phyloP scores from a whole-genome alignment of 2,888 invertebrate species.

The Elmis aenea region DNA sequence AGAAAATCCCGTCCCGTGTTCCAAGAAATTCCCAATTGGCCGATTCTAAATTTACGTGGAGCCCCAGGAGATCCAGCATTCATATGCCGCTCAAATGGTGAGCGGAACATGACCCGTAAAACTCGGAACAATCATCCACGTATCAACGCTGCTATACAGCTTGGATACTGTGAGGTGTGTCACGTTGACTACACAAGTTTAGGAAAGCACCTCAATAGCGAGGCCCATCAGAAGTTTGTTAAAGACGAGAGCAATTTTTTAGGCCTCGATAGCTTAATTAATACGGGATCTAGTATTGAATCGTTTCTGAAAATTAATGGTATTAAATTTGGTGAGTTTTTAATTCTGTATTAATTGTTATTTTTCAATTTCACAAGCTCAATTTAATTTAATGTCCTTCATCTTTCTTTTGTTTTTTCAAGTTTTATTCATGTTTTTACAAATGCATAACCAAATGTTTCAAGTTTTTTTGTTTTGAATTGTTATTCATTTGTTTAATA shows the following conservation, averaged over 20 bases:
- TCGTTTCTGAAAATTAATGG: constrained; percentile 61
- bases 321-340: constrained; percentile 35
- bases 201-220: constrained; percentile 66
- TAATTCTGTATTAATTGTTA: not conserved
- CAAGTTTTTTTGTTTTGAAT: too few relatives aligned
- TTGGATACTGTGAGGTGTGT: constrained; percentile 78
- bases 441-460: too few relatives aligned
- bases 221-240: constrained; percentile 68
- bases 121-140: constrained; percentile 36
- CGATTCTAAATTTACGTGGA: constrained; percentile 50
- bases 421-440: too few relatives aligned
- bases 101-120: constrained; percentile 53
- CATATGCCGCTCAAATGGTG: constrained; percentile 25
- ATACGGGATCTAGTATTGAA: constrained; percentile 59
- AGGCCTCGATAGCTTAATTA: constrained; percentile 66
- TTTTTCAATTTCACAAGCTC: too few relatives aligned
- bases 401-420: too few relatives aligned
- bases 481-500: too few relatives aligned
- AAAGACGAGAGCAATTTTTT: constrained; percentile 70
- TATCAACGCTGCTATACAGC: constrained; percentile 39
- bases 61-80: constrained; percentile 41
- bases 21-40: constrained; percentile 61
- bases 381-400: too few relatives aligned
- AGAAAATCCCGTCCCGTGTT: constrained; percentile 58
- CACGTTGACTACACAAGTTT: constrained; percentile 67